A percentile compares a stretch with the other conserved stretches of the same genome.
Evolutionary conservation across 92 coral and sea anemone species (phyloP).

Genomic region (Porites divaricata): DNA sequence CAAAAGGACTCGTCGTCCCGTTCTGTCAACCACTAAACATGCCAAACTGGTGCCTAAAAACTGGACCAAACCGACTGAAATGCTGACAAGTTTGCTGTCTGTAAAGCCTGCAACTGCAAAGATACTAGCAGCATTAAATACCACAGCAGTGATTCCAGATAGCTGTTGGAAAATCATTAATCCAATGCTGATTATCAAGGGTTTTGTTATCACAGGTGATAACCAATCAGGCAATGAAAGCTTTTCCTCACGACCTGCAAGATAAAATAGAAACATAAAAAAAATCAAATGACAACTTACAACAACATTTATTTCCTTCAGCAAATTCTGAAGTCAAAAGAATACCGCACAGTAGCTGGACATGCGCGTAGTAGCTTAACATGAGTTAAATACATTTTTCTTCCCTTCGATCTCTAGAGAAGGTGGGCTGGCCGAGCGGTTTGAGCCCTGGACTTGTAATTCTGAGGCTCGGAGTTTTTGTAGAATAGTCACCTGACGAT

Average conservation of each 20-base stretch:
- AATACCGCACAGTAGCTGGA: too few relatives aligned
- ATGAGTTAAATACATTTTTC: too few relatives aligned
- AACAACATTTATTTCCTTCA: too few relatives aligned
- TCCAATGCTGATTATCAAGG: conserved; percentile 66
- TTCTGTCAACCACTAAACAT: conserved; percentile 1
- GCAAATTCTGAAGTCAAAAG: neutral
- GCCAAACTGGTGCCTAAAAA: conserved; percentile 45
- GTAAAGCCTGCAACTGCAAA: conserved; percentile 77
- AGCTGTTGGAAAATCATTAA: conserved; percentile 89
- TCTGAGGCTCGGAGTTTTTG: too few relatives aligned
- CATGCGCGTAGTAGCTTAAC: too few relatives aligned
- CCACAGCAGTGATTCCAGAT: conserved; percentile 79
- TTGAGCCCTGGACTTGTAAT: too few relatives aligned
- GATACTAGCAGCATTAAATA: conserved; percentile 76
- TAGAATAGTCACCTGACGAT: too few relatives aligned
- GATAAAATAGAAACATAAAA: neutral
- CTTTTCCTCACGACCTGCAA: conserved; percentile 47
- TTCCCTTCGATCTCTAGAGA: too few relatives aligned
- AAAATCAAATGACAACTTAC: too few relatives aligned
- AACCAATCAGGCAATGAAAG: conserved; percentile 50
- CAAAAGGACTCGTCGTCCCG: conserved; percentile 21
- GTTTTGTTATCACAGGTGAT: conserved; percentile 70
- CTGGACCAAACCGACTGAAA: conserved; percentile 75
- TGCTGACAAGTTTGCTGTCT: conserved; percentile 66
- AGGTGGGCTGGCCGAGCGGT: too few relatives aligned